phyloP scores from a whole-genome alignment of 2,888 invertebrate species.

The Nematopogon swammerdamellus region DNA sequence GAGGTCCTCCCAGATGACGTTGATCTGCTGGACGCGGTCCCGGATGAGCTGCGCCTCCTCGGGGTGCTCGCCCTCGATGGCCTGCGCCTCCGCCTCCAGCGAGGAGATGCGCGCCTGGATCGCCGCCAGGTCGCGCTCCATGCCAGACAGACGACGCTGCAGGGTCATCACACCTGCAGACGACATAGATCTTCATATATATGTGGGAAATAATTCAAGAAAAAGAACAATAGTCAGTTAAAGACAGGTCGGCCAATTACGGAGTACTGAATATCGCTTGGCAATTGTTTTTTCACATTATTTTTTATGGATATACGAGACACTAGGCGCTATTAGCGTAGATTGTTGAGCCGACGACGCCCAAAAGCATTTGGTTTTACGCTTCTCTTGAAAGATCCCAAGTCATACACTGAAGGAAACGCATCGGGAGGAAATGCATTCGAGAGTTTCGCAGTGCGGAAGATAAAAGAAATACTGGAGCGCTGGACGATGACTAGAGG shows the following conservation, averaged over 20 bases:
- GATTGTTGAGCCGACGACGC: no score
- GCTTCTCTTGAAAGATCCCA: no score
- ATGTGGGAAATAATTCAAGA: neutral
- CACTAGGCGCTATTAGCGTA: no score
- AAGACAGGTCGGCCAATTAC: no score
- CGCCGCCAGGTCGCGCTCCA: constrained; percentile 98
- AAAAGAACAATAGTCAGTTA: no score
- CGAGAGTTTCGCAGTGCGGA: no score
- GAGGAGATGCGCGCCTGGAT: constrained; percentile 96
- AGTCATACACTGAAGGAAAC: no score
- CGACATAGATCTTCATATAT: neutral
- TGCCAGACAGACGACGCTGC: constrained; percentile 91
- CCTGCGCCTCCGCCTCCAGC: constrained; percentile 88
- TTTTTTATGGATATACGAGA: no score
- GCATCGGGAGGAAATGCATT: no score
- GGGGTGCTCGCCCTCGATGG: constrained; percentile 91
- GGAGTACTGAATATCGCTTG: neutral
- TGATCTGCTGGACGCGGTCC: constrained; percentile 88
- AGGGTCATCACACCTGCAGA: constrained; percentile 96
- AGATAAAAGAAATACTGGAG: no score
- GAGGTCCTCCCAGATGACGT: constrained; percentile 92
- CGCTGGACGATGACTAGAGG: no score
- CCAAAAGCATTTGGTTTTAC: no score
- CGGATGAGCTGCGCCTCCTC: constrained; percentile 90
- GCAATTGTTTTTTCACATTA: neutral